Evolutionary conservation across 2,797 vertebrate species (phyloP), one percentile per base, ranked within the genome.

Genomic region (Falco cherrug): DNA sequence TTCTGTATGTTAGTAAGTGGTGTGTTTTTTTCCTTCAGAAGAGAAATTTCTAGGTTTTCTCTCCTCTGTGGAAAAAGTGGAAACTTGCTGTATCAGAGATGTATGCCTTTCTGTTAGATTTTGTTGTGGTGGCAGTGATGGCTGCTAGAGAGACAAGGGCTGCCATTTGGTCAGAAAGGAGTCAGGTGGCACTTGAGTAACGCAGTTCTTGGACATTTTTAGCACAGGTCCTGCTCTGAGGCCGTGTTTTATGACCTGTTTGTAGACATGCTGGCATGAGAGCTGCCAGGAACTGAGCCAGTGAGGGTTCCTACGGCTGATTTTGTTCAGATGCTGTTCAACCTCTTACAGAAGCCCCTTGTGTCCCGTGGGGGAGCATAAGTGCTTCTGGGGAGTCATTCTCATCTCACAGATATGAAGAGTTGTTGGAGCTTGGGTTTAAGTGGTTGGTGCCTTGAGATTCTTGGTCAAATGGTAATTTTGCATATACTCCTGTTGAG

Each of bases 331-430:
- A 53, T 56, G 48, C 13, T 84, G 31, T 70, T 92, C 8, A 41
- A 25, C 9, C 2, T 50, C 41, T 53, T 26, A 53, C 2, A 1
- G 22, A 54, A 84, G 10, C 13, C 13, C 8, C 11, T 47, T 10
- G 7, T 13, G n/a, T 53, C 3, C 35, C 3, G 1, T 1, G 1
- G 26, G 17, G 65, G 13, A 45, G 16, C 9, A 43, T 39, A 39
- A 71, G 33, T 48, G 31, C 20, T 84, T 25, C 54, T 47, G 37
- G 68, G 47, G 41, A 61, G 19, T 22, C 7, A 13, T 29, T 83
- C 37, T 63, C 24, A 25, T 51, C 33, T 50, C 19, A 4, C 10
- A 39, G 26, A 9, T 2, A 13, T 1, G 21, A 73, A 20, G 50
- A 65, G 35, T 1, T 74, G 12, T 10, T 78, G 29, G 47, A 84